phyloP scores from a whole-genome alignment of 2,888 invertebrate species.

The Lampropteryx suffumata region DNA sequence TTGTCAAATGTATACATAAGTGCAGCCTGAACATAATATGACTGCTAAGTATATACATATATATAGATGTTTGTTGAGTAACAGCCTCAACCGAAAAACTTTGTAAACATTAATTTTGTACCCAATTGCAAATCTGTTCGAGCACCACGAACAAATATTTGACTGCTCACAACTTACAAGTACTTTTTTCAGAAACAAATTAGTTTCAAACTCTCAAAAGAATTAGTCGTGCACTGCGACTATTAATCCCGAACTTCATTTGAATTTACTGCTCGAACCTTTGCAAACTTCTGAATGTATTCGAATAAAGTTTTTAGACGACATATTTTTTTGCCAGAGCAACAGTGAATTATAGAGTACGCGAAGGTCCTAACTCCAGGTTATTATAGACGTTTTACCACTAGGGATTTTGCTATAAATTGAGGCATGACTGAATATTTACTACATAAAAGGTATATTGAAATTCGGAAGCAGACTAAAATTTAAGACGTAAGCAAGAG shows the following conservation, averaged over 20 bases:
- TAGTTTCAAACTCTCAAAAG: constrained; percentile 35
- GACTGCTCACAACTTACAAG: constrained; percentile 17
- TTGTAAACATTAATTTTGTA: constrained; percentile 3
- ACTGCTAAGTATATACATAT: background rate
- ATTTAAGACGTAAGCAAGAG: no score
- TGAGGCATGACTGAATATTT: no score
- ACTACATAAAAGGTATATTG: no score
- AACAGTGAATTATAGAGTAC: no score
- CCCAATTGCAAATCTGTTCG: constrained; percentile 8
- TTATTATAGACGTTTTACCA: no score
- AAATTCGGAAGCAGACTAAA: no score
- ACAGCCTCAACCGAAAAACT: background rate
- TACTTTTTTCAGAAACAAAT: constrained; percentile 29
- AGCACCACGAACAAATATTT: constrained; percentile 22
- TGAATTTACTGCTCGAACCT: constrained; percentile 31
- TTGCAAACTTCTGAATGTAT: constrained; percentile 33
- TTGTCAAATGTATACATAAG: no score
- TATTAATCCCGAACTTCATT: constrained; percentile 36
- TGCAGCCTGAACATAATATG: background rate
- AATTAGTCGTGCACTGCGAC: constrained; percentile 35
- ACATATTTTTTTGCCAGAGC: constrained; percentile 34
- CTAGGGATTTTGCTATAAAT: no score
- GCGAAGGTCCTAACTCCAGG: no score
- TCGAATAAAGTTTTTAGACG: constrained; percentile 35
- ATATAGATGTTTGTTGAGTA: no score